phyloP scores from a whole-genome alignment of 37 sponge, comb jelly and placozoan species.

The Chondrosia reniformis region DNA sequence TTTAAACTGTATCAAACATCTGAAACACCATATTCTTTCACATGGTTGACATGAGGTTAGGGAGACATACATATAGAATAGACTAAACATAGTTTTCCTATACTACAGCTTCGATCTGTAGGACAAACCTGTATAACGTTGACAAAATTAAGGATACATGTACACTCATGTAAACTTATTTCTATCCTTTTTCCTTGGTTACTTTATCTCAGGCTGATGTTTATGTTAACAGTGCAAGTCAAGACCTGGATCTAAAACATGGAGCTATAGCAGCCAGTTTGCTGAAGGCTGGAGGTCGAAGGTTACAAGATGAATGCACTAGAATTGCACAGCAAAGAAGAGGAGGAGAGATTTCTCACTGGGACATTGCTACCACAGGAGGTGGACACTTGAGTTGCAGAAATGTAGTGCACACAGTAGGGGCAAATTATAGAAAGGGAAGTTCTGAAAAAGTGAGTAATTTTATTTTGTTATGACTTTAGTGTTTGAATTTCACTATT shows the following conservation, averaged over 20 bases:
- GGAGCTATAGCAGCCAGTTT: neutral
- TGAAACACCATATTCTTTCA: no score
- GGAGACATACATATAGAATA: no score
- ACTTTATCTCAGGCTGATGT: constrained; percentile 13
- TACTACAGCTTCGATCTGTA: no score
- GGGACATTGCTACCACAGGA: neutral
- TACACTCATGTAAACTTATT: neutral
- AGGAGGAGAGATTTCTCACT: neutral
- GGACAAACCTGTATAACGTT: no score
- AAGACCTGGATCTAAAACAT: neutral
- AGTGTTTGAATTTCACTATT: no score
- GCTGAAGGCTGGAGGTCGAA: neutral
- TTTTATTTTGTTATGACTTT: no score
- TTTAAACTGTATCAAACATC: neutral
- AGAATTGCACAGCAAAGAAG: neutral
- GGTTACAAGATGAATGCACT: neutral
- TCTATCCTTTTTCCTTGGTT: neutral
- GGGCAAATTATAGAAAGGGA: neutral
- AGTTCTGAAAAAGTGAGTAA: neutral
- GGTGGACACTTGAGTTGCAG: neutral
- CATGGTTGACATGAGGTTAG: no score
- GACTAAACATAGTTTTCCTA: no score
- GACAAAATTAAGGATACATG: no score
- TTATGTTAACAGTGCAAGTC: neutral
- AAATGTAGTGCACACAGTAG: neutral